phyloP scores from a whole-genome alignment of 2,797 vertebrate species.

The Octomys mimax region DNA sequence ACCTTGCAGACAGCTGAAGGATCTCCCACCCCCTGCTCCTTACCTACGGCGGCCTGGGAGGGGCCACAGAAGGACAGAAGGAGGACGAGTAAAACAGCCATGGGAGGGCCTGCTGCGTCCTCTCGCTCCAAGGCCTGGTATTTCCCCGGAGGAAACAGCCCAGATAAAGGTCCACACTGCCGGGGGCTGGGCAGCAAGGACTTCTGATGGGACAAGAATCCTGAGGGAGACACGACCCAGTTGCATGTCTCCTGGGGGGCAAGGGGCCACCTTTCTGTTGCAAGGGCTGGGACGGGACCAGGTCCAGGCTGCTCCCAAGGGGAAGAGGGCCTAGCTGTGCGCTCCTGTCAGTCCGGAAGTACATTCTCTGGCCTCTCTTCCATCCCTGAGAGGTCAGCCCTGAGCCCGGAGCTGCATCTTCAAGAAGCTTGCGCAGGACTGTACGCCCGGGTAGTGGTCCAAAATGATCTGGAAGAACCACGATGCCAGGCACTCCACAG shows the following conservation, averaged over 20 bases:
- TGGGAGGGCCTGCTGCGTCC: conserved; percentile 50
- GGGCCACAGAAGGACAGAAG: conserved; percentile 29
- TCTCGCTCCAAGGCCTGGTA: background rate
- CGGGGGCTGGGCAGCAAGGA: background rate
- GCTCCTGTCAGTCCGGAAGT: background rate
- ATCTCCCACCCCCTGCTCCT: background rate
- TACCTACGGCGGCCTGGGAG: conserved; percentile 70
- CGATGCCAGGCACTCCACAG: background rate
- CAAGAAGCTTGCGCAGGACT: background rate
- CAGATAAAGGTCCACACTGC: conserved; percentile 65
- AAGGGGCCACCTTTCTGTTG: background rate
- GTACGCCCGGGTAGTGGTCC: background rate
- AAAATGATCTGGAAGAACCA: conserved; percentile 4
- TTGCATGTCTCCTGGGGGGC: background rate
- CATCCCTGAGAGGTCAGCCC: background rate
- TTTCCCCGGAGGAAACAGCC: conserved; percentile 61
- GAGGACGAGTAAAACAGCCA: conserved; percentile 61
- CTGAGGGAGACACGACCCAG: conserved; percentile 57
- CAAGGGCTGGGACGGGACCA: background rate
- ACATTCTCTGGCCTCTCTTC: background rate
- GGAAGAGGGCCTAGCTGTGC: background rate
- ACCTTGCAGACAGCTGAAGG: background rate
- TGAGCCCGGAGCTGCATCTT: background rate
- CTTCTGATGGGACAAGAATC: background rate
- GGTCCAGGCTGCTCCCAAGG: background rate